Evolutionary conservation across 1,140 invertebrate species (phyloP), one percentile per base, ranked within the genome.

Genomic region (Mercenaria mercenaria): DNA sequence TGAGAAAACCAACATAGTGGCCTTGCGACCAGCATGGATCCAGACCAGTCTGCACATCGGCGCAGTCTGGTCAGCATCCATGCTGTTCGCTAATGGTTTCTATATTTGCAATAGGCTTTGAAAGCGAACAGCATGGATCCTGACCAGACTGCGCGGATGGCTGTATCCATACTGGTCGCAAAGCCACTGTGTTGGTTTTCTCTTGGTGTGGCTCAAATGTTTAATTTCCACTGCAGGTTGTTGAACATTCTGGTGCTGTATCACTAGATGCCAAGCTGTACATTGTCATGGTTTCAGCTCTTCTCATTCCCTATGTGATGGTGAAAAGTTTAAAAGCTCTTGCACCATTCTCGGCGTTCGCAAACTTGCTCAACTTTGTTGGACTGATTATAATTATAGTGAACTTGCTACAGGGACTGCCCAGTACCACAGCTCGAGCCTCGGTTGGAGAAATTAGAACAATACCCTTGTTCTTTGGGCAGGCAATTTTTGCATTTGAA

Each of bases 401-500:
- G 72, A 96, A 94, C 86, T 93, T 96, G 34, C 82, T 96, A n/a
- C 92, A 93, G 80, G 93, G 92, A 39, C 91, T 95, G 0, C 92
- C 77, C 32, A 81, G 93, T 77, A 34, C 90, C 0, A 79, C 96
- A 96, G 37, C 34, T 11, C 15, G 97, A 97, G 94, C 94, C 1
- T 96, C 97, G 0, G 97, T 98, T 93, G 97, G 97, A 11, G 97
- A 97, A 96, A 96, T 97, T 88, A 97, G 97, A 85, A 94, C 98
- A 72, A 97, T 98, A 0, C 94, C 94, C 1, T 85, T 94, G 18
- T 95, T 92, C 89, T 98, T 99, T 96, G 98, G 98, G 10, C 98
- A 98, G 6, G 98, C 98, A 23, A 98, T 99, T 90, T 99, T 98
- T 96, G 97, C 98, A 15, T 98, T 98, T 96, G 98, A 98, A 97